Conservation (phyloP, 2,113 vertebrate species). For the Gasterosteus aculeatus region DNA sequence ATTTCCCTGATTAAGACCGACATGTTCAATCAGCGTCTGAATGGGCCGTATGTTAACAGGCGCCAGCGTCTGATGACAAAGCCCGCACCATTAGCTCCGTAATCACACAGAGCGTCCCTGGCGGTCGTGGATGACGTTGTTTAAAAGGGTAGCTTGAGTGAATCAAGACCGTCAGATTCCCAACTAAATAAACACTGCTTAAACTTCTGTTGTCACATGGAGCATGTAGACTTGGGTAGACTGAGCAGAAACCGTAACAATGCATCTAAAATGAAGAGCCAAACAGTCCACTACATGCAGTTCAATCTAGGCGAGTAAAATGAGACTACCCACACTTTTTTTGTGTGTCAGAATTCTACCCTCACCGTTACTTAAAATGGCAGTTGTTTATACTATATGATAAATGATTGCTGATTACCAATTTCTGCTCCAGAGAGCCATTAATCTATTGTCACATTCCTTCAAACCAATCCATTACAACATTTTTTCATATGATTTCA, state of each 20-base stretch:
- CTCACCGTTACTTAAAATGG: background rate
- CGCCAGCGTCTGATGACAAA: slow-evolving; percentile 73
- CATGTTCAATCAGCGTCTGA: slow-evolving; percentile 71
- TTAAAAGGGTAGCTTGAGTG: slow-evolving; percentile 44
- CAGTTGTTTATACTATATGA: background rate
- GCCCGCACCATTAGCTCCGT: slow-evolving; percentile 73
- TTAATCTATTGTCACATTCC: slow-evolving; percentile 17
- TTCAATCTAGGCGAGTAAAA: background rate
- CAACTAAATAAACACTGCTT: slow-evolving; percentile 37
- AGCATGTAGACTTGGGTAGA: background rate
- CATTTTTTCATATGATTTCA: background rate
- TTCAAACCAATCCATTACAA: slow-evolving; percentile 29
- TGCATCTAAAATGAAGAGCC: slow-evolving; percentile 36
- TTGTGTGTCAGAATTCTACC: no score
- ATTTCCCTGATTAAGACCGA: slow-evolving; percentile 69
- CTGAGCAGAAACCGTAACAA: background rate
- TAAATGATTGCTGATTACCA: background rate
- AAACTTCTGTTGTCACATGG: background rate
- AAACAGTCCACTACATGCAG: slow-evolving; percentile 36
- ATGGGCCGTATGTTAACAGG: slow-evolving; percentile 70
- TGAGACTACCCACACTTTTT: background rate
- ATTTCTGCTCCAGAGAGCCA: slow-evolving; percentile 18
- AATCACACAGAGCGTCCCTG: slow-evolving; percentile 63
- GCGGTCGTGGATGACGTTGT: slow-evolving; percentile 57
- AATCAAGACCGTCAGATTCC: slow-evolving; percentile 25